These are phyloP conservation scores for Pseudomyrmex flavicornis DNA, from an alignment of 1,140 invertebrate genomes.

Conservation along the genomic window DNA sequence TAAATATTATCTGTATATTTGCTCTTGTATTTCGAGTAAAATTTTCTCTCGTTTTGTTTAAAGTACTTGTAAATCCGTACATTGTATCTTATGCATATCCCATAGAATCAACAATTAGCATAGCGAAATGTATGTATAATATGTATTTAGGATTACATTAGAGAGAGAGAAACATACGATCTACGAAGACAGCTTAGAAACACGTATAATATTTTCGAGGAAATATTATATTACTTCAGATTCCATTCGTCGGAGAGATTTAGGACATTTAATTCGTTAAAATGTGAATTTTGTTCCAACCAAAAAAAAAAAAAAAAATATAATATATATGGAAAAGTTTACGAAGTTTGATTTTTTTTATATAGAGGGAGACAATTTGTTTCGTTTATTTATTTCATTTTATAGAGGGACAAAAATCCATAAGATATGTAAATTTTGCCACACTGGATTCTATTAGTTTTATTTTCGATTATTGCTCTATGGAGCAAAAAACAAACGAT, in stretches of 20 bases:
- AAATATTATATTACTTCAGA: conserved; percentile 18
- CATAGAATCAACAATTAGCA: conserved; percentile 72
- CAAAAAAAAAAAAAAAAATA: no score
- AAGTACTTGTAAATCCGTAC: conserved; percentile 69
- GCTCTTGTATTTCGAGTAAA: conserved; percentile 30
- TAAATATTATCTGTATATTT: conserved; percentile 44
- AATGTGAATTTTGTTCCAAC: neutral
- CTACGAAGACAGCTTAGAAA: conserved; percentile 57
- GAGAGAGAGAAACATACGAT: conserved; percentile 43
- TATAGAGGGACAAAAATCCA: neutral
- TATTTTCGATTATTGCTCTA: neutral
- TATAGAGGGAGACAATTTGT: no score
- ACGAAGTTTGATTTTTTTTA: no score
- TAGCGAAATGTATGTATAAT: conserved; percentile 72
- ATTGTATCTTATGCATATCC: conserved; percentile 77
- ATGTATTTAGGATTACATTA: conserved; percentile 66
- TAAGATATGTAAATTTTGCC: conserved; percentile 5
- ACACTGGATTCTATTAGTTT: conserved; percentile 1
- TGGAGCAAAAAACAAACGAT: no score
- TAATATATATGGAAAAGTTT: no score
- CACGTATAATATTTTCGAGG: conserved; percentile 40
- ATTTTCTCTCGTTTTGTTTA: conserved; percentile 55
- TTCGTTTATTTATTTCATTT: no score
- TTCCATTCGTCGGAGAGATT: neutral
- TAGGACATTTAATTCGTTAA: neutral